Base-by-base conservation (phyloP, 23 tunicate genomes). In the Pegea sp. region DNA sequence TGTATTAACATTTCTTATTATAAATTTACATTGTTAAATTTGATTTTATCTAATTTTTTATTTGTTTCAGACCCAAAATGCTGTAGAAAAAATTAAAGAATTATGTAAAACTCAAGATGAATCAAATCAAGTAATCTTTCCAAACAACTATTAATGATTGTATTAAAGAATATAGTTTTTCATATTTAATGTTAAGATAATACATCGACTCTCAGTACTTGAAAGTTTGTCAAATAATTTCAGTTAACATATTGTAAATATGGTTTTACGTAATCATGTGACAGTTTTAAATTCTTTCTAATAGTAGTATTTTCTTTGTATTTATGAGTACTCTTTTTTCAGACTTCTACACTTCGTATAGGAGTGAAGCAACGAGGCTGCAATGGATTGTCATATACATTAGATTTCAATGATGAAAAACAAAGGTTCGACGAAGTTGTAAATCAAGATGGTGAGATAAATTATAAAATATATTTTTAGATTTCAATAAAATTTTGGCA, bases 341-440 rank as follows among this genome's bases (percentile, higher is more conserved):
- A 38, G 46, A 38, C 46, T 8, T 44, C 56, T 26, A 86, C 69
- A 8, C 49, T 90, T 24, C 61, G 65, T 58, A 66, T 90, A 31
- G 91, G 98, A 19, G 81, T 90, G 30, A 81, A 73, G 38, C 89
- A 81, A 30, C 58, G 79, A 23, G 98, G 98, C 0, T 90, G 98
- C 59, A 90, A 90, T 60, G 98, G 98, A 13, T 77, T 90, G 98
- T 67, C 98, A 2, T 90, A 90, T 31, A 90, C 98, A 18, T 42
- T 90, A 22, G 80, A 71, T 0, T 73, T 81, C 56, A 72, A 67
- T 13, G 27, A 57, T 13, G 32, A 66, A 22, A 90, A 77, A 66
- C 79, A 61, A 46, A 77, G 72, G 49, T 90, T 90, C 58, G 98
- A 90, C 34, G 98, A 90, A 67, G 79, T 62, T 52, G 98, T 90